Conservation (phyloP, 2,888 invertebrate species). For the Diachrysia chrysitis region DNA sequence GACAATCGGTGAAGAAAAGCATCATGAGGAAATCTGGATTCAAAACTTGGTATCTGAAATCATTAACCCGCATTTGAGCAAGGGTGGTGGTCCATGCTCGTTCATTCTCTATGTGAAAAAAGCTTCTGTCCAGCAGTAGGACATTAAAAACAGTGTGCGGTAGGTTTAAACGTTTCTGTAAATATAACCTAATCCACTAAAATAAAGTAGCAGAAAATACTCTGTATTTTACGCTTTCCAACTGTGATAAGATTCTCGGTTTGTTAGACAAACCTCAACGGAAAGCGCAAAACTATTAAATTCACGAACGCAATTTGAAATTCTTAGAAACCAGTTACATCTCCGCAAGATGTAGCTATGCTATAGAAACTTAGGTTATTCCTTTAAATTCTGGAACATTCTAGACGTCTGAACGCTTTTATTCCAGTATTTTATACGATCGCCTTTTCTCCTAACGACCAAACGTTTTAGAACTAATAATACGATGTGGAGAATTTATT, state of each 20-base stretch:
- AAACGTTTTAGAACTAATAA: conserved; percentile 34
- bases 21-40: too few species aligned
- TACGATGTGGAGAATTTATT: conserved; percentile 46
- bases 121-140: too few species aligned
- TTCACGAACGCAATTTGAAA: conserved; percentile 19
- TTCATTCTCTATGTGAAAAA: too few species aligned
- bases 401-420: conserved; percentile 31
- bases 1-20: too few species aligned
- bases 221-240: conserved; percentile 1
- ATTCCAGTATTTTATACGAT: conserved; percentile 38
- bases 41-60: too few species aligned
- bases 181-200: too few species aligned
- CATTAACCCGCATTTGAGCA: too few species aligned
- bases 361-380: conserved; percentile 16
- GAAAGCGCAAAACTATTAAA: conserved; percentile 14
- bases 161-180: too few species aligned
- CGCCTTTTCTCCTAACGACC: conserved; percentile 38
- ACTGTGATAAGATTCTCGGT: background rate
- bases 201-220: background rate
- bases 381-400: conserved; percentile 31
- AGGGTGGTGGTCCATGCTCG: too few species aligned
- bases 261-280: background rate
- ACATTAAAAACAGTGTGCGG: too few species aligned
- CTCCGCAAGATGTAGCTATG: conserved; percentile 2
- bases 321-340: conserved; percentile 17